Evolutionary conservation across 1,140 invertebrate genomes (phyloP).

Genomic region (Spodoptera frugiperda): DNA sequence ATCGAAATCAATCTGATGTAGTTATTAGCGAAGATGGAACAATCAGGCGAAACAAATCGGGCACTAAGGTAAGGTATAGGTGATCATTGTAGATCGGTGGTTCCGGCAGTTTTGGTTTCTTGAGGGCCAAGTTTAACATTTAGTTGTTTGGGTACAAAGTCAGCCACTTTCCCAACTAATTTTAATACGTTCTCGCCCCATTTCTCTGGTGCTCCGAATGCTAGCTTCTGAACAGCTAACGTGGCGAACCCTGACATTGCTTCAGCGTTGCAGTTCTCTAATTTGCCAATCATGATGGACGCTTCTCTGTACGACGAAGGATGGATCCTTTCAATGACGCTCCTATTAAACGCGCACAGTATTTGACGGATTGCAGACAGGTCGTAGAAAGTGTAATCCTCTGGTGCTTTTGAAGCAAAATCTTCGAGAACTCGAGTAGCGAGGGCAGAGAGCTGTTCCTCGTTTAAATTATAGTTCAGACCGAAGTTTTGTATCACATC

Average conservation of each 20-base stretch:
- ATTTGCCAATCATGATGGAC: slow-evolving; percentile 70
- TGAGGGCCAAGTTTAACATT: neutral
- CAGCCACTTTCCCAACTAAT: slow-evolving; percentile 66
- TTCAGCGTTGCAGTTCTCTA: slow-evolving; percentile 75
- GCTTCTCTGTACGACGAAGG: slow-evolving; percentile 82
- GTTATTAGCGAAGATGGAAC: neutral
- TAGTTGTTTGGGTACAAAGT: slow-evolving; percentile 62
- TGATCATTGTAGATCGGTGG: neutral
- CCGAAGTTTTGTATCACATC: slow-evolving; percentile 85
- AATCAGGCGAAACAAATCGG: neutral
- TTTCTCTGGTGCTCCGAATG: slow-evolving; percentile 73
- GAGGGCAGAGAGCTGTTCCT: slow-evolving; percentile 77
- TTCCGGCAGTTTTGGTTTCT: neutral
- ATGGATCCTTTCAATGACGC: slow-evolving; percentile 81
- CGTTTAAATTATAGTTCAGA: slow-evolving; percentile 74
- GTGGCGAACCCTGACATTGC: slow-evolving; percentile 74
- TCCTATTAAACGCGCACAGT: slow-evolving; percentile 82
- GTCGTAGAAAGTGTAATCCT: slow-evolving; percentile 85
- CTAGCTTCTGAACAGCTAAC: slow-evolving; percentile 72
- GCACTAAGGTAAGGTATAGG: neutral
- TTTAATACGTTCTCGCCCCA: slow-evolving; percentile 75
- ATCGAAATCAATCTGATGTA: slow-evolving; percentile 14
- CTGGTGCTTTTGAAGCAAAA: slow-evolving; percentile 83
- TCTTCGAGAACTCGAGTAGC: slow-evolving; percentile 78
- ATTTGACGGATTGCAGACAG: slow-evolving; percentile 82